phyloP scores from a whole-genome alignment of 2,888 invertebrate genomes.

The Argyra leucocephala region DNA sequence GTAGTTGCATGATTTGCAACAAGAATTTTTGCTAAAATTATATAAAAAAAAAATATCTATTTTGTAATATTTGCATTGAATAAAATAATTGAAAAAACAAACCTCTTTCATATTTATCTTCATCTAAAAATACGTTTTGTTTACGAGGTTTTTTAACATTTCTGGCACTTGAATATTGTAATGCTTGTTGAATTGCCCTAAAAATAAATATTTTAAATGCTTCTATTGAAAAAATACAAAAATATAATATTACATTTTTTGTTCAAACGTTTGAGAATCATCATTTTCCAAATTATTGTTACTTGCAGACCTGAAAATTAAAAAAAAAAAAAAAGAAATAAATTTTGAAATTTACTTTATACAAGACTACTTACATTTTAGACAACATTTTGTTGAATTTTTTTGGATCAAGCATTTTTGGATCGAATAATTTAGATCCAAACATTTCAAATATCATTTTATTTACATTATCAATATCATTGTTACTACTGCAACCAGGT shows the following conservation, averaged over 20 bases:
- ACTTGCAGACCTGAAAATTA: neutral
- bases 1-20: constrained; percentile 40
- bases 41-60: neutral
- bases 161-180: neutral
- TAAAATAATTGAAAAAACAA: too few relatives aligned
- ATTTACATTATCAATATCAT: neutral
- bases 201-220: neutral
- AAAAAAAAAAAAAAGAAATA: neutral
- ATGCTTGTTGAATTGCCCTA: neutral
- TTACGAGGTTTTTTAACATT: constrained; percentile 38
- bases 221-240: too few relatives aligned
- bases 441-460: neutral
- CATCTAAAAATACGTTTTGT: constrained; percentile 41
- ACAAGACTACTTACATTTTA: neutral
- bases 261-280: neutral
- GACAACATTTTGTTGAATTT: neutral
- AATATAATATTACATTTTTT: neutral
- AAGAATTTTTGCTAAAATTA: constrained; percentile 36
- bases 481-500: constrained; percentile 2
- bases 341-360: neutral
- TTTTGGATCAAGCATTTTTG: neutral
- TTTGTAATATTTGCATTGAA: too few relatives aligned
- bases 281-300: neutral
- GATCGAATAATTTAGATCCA: neutral
- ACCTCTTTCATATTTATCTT: constrained; percentile 36